Conservation (phyloP, 2,888 invertebrate species). For the Drosophila peninsularis region DNA sequence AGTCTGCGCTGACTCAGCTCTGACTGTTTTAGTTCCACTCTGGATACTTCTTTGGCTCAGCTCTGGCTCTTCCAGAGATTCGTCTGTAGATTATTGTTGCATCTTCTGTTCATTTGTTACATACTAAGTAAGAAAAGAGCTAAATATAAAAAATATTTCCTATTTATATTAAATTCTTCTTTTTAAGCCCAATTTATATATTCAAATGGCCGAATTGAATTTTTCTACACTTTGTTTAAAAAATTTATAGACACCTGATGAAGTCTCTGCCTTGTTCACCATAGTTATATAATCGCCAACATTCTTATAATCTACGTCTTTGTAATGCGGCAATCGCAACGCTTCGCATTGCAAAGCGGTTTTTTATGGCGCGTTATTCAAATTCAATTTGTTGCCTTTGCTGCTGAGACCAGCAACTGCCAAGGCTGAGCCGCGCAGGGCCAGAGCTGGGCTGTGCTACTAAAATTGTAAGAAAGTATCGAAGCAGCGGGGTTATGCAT, state of each 20-base stretch:
- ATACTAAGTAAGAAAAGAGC: too few species aligned
- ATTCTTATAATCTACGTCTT: constrained; percentile 13
- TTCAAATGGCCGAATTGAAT: too few species aligned
- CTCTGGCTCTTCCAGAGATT: too few species aligned
- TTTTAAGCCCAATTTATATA: too few species aligned
- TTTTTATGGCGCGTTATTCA: constrained; percentile 57
- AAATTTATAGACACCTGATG: neutral
- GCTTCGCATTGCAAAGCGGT: constrained; percentile 30
- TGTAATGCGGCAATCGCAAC: constrained; percentile 25
- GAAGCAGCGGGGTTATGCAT: constrained; percentile 43
- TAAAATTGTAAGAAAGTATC: constrained; percentile 54
- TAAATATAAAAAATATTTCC: too few species aligned
- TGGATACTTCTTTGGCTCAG: too few species aligned
- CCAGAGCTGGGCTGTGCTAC: neutral
- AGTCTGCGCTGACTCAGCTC: too few species aligned
- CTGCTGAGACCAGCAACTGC: constrained; percentile 3
- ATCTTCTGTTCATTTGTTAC: too few species aligned
- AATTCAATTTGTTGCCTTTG: constrained; percentile 55
- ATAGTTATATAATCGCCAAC: neutral
- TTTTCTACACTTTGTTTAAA: too few species aligned
- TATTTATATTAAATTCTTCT: too few species aligned
- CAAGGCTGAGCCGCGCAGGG: neutral
- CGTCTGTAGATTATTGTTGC: too few species aligned
- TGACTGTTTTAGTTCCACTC: too few species aligned
- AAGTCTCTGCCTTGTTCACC: neutral